These are phyloP conservation scores for Tapirus terrestris DNA, from an alignment of 2,113 vertebrate species.

Conservation along the genomic window DNA sequence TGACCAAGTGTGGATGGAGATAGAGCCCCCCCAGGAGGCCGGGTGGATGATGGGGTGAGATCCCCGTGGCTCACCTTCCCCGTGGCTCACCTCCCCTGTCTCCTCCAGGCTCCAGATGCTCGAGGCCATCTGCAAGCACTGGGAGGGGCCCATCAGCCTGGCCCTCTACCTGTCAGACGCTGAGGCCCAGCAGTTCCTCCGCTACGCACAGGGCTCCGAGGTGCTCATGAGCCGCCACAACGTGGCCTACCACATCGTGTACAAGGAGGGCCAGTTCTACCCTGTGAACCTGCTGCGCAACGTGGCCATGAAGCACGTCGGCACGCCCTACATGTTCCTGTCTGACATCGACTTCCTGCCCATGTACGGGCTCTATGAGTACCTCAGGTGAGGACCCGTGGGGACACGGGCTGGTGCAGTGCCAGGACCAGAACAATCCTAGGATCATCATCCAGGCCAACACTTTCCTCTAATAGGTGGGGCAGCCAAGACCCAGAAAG, in stretches of 20 bases:
- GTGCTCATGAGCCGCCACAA: conserved; percentile 97
- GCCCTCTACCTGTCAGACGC: conserved; percentile 98
- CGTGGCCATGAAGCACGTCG: conserved; percentile 97
- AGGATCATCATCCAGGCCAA: rapidly evolving
- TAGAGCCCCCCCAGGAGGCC: neutral
- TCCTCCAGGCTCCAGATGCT: conserved; percentile 96
- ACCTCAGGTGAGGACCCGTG: conserved; percentile 91
- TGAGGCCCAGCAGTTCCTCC: conserved; percentile 98
- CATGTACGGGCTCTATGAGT: conserved; percentile 99
- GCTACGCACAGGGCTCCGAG: conserved; percentile 98
- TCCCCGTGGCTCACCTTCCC: too few species aligned
- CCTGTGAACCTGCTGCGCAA: conserved; percentile 98
- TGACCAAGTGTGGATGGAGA: neutral
- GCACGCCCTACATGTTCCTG: conserved; percentile 98
- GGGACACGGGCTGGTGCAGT: rapidly evolving
- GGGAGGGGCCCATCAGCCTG: conserved; percentile 98
- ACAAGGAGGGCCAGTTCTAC: conserved; percentile 99
- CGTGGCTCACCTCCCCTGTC: conserved; percentile 56
- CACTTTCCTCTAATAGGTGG: neutral
- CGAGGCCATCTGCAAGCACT: conserved; percentile 99
- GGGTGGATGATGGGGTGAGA: too few species aligned
- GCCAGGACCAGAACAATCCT: neutral
- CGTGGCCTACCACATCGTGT: conserved; percentile 98
- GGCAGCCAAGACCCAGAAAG: neutral
- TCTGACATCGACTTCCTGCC: conserved; percentile 99